Evolutionary conservation across 2,797 vertebrate genomes (phyloP), one percentile per base, ranked within the genome.

Genomic region (Halcyon chelicuti): DNA sequence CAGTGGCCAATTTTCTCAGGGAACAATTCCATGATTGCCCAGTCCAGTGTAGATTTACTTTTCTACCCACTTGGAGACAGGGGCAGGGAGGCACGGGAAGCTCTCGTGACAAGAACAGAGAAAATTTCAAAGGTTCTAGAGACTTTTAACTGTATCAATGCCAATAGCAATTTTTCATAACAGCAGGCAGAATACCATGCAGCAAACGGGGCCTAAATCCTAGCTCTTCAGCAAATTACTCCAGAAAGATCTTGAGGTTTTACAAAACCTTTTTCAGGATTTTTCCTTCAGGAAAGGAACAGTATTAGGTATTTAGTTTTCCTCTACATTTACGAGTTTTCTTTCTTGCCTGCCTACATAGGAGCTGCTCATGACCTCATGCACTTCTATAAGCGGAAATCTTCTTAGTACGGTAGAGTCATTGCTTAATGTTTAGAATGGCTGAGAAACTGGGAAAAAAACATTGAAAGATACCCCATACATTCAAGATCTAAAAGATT

Each of bases 91-190:
- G 93, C n/a, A 17, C 29, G 65, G 46, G 70, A 74, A 44, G 60
- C 67, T 8, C 0, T 13, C 60, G 63, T 77, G 91, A 71, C 1
- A 0, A 58, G 58, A 93, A 62, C 12, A 28, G 62, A 42, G 68
- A 72, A 58, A 46, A 60, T 63, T 84, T 89, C 71, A 94, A 83
- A 92, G 88, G 80, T 90, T 77, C 60, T 31, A n/a, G 63, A 92
- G 71, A 52, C 81, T 95, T 86, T 57, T 90, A 75, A 76, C 72
- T 71, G 3, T 61, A n/a, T 68, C 74, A 14, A 0, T 90, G 86
- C 86, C 91, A 31, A 22, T 5, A 90, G 42, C 75, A 65, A 29
- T 58, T 88, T 89, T 68, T 47, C 51, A 14, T 88, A 55, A 76
- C 5, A 7, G n/a, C 71, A 68, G 28, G 67, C 73, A 78, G 74